Percentiles rank a stretch among this genome's conserved stretches.
Conservation (phyloP, 1,140 invertebrate species). For the Venustaconcha ellipsiformis region DNA sequence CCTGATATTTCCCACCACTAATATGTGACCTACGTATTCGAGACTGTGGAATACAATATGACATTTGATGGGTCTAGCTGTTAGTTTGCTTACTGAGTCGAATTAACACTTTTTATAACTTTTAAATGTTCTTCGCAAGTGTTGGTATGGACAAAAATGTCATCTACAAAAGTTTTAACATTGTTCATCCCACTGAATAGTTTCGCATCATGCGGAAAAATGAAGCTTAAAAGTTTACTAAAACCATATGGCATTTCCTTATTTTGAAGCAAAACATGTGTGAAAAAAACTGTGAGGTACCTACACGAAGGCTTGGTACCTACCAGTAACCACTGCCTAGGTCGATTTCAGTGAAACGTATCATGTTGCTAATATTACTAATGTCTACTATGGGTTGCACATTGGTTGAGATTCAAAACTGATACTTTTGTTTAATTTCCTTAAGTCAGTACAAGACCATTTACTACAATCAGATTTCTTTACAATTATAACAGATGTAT, state of each 20-base stretch:
- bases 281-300: constrained; percentile 17
- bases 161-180: constrained; percentile 39
- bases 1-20: constrained; percentile 1
- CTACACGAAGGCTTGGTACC: background rate
- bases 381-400: constrained; percentile 32
- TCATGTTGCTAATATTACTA: background rate
- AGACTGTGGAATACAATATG: background rate
- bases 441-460: no score
- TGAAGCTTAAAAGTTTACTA: constrained; percentile 12
- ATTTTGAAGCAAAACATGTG: constrained; percentile 7
- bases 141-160: constrained; percentile 6
- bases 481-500: no score
- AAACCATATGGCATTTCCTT: constrained; percentile 31
- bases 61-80: background rate
- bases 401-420: constrained; percentile 37
- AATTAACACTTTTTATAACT: background rate
- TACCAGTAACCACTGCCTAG: constrained; percentile 28
- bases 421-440: constrained; percentile 26
- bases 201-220: constrained; percentile 37
- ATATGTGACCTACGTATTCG: background rate
- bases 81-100: background rate
- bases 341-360: constrained; percentile 25
- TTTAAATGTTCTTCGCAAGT: background rate
- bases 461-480: constrained; percentile 64
- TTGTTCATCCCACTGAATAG: constrained; percentile 44